Conservation (phyloP, 2,113 vertebrate species). For the Apteryx mantelli region DNA sequence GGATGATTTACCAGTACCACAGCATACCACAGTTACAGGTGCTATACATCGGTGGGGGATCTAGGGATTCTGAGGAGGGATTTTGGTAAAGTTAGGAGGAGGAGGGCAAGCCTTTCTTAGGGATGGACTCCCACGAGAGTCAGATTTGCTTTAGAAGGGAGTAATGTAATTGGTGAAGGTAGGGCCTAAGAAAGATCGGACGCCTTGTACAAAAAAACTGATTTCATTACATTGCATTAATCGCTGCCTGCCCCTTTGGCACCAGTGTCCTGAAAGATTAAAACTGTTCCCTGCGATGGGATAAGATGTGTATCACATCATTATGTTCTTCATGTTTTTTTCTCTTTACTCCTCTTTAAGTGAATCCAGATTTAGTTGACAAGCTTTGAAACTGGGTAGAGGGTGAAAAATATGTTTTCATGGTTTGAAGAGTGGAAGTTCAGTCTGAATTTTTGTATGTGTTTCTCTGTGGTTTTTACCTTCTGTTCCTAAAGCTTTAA, state of each 20-base stretch:
- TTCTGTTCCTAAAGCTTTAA: not conserved
- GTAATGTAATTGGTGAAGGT: not conserved
- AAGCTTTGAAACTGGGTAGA: not conserved
- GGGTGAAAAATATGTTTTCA: not conserved
- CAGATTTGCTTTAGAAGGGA: not conserved
- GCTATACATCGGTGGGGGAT: not conserved
- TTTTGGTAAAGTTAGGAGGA: not conserved
- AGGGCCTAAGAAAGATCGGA: not conserved
- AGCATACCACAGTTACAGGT: too few relatives aligned
- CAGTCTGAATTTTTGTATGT: not conserved
- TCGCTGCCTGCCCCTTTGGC: not conserved
- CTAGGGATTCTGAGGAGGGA: not conserved
- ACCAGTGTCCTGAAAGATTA: not conserved
- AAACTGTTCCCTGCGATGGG: not conserved
- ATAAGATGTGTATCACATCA: not conserved
- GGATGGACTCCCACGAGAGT: not conserved
- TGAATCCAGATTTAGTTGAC: not conserved
- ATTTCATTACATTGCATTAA: not conserved
- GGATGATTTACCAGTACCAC: not conserved
- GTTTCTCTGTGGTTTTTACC: not conserved
- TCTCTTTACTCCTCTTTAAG: not conserved
- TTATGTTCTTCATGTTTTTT: not conserved
- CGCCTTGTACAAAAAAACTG: not conserved
- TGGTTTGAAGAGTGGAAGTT: not conserved
- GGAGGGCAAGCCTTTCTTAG: not conserved